These are phyloP conservation scores for Cantharis rustica DNA, from an alignment of 2,888 invertebrate genomes.

Conservation along the genomic window DNA sequence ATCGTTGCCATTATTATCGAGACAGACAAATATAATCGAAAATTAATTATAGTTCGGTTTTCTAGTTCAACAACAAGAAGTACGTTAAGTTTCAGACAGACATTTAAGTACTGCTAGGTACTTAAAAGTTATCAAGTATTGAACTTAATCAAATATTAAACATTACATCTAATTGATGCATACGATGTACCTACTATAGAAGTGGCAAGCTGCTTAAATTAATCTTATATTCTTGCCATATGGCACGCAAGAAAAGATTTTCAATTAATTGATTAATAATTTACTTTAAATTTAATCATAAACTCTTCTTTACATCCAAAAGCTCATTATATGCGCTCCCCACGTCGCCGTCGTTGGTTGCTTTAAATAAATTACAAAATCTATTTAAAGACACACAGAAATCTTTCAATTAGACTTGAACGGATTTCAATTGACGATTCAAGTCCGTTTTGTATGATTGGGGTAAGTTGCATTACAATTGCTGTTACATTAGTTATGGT, in stretches of 20 bases:
- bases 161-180: not conserved
- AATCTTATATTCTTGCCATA: not conserved
- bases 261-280: not conserved
- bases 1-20: not conserved
- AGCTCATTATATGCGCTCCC: not conserved
- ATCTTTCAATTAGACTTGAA: no score
- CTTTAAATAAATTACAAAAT: not conserved
- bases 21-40: not conserved
- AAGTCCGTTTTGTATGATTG: no score
- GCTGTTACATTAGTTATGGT: no score
- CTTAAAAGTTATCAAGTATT: not conserved
- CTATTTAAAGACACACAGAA: no score
- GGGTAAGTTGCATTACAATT: no score
- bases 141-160: not conserved
- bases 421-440: no score
- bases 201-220: not conserved
- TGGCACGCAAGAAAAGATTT: not conserved
- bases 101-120: not conserved
- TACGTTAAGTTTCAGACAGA: not conserved
- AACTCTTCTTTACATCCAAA: not conserved
- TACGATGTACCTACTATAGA: not conserved
- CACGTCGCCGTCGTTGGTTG: not conserved
- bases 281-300: not conserved
- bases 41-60: not conserved
- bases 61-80: not conserved